Conservation (phyloP, 2,797 vertebrate species). For the Melanotaenia boesemani region DNA sequence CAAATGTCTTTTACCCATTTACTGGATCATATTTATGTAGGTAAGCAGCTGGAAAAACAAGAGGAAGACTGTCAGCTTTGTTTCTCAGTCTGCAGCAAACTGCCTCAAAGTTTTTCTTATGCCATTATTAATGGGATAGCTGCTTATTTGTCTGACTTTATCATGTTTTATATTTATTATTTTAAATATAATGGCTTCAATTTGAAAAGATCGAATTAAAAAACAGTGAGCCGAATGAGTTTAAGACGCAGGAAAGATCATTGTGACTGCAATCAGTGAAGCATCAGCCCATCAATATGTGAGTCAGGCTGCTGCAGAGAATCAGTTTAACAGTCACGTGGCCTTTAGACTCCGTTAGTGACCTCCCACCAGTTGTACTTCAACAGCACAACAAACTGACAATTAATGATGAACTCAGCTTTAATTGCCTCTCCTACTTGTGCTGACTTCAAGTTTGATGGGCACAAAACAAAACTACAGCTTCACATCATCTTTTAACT, state of each 20-base stretch:
- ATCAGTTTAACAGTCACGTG: slow-evolving; percentile 31
- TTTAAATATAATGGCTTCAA: too few species aligned
- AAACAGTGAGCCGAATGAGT: too few species aligned
- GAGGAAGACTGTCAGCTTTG: too few species aligned
- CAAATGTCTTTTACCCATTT: too few species aligned
- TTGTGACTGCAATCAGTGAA: slow-evolving; percentile 19
- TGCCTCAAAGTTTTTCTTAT: too few species aligned
- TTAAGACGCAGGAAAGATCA: slow-evolving; percentile 10
- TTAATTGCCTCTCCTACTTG: slow-evolving; percentile 54
- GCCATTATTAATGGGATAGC: too few species aligned
- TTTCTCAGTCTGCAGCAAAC: too few species aligned
- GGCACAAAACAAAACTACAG: slow-evolving; percentile 13
- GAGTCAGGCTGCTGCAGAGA: slow-evolving; percentile 43
- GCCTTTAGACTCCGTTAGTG: slow-evolving; percentile 53
- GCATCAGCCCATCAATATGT: slow-evolving; percentile 43
- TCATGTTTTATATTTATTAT: too few species aligned
- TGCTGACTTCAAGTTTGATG: slow-evolving; percentile 8
- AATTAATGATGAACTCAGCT: slow-evolving; percentile 76
- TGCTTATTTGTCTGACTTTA: too few species aligned
- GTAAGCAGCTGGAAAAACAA: too few species aligned
- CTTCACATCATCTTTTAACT: neutral
- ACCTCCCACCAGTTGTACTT: slow-evolving; percentile 32
- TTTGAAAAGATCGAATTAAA: too few species aligned
- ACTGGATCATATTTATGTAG: too few species aligned
- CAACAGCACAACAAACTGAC: slow-evolving; percentile 63